Evolutionary conservation across 1,140 invertebrate species (phyloP).

Genomic region (Meloidogyne hapla): DNA sequence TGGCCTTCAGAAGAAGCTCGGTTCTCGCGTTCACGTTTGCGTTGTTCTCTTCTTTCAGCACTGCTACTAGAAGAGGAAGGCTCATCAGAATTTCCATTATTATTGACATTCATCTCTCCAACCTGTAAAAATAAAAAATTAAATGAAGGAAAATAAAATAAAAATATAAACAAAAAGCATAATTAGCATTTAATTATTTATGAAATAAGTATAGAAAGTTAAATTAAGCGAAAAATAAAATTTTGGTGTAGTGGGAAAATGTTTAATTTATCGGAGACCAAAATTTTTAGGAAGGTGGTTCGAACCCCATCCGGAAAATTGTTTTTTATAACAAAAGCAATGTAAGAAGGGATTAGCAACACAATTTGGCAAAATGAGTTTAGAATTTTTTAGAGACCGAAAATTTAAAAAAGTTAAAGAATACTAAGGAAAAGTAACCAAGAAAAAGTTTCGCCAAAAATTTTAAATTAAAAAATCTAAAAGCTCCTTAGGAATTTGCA

Average conservation of each 20-base stretch:
- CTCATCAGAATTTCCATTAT: slow-evolving; percentile 2
- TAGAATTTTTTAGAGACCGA: too few species aligned
- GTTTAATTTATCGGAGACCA: too few species aligned
- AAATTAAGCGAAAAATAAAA: too few species aligned
- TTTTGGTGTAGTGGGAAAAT: too few species aligned
- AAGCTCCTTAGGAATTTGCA: too few species aligned
- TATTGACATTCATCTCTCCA: slow-evolving; percentile 30
- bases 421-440: slow-evolving; percentile 9
- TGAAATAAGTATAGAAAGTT: too few species aligned
- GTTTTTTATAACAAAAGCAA: too few species aligned
- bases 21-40: background rate
- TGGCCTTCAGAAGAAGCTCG: slow-evolving; percentile 11
- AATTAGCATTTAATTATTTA: background rate
- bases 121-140: slow-evolving; percentile 25
- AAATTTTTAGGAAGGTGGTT: too few species aligned
- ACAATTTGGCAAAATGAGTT: background rate
- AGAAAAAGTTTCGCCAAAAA: background rate
- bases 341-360: background rate
- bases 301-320: too few species aligned
- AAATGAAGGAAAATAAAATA: background rate
- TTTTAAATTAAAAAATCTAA: too few species aligned
- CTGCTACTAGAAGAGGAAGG: background rate
- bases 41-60: slow-evolving; percentile 6
- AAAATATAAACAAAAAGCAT: background rate
- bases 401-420: too few species aligned